Percentiles rank a stretch among this genome's conserved stretches.
Conservation (phyloP, 2,113 vertebrate genomes). For the Todiramphus saurophagus region DNA sequence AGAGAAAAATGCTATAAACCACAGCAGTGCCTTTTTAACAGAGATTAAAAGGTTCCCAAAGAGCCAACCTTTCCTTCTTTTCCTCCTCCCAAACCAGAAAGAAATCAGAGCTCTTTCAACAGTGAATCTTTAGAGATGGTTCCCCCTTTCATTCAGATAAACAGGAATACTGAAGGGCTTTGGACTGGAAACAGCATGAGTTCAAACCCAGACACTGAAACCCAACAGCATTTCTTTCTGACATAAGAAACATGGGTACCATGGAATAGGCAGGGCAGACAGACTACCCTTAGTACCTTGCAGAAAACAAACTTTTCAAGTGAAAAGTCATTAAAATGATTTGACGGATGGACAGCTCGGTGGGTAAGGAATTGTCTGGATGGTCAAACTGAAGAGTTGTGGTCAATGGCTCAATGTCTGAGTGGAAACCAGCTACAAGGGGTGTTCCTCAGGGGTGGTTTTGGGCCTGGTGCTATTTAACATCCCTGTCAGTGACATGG, state of each 20-base stretch:
- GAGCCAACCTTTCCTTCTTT: neutral
- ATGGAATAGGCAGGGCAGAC: neutral
- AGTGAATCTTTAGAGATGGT: neutral
- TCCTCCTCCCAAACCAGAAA: neutral
- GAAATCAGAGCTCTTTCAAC: neutral
- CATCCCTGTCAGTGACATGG: neutral
- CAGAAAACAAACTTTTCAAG: neutral
- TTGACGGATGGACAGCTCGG: neutral
- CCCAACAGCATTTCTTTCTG: neutral
- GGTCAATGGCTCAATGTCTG: neutral
- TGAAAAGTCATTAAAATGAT: neutral
- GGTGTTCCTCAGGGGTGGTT: neutral
- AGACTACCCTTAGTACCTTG: neutral
- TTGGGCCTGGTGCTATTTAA: neutral
- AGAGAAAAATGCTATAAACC: neutral
- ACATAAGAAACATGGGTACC: rapidly evolving
- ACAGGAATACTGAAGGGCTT: neutral
- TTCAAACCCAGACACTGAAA: neutral
- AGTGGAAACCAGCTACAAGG: neutral
- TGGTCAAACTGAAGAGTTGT: neutral
- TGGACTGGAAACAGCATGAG: neutral
- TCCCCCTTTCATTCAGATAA: neutral
- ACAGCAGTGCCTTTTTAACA: neutral
- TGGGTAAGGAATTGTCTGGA: neutral
- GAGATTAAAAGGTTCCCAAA: neutral